phyloP scores from a whole-genome alignment of 2,113 vertebrate species.

The Tyrannus savana region DNA sequence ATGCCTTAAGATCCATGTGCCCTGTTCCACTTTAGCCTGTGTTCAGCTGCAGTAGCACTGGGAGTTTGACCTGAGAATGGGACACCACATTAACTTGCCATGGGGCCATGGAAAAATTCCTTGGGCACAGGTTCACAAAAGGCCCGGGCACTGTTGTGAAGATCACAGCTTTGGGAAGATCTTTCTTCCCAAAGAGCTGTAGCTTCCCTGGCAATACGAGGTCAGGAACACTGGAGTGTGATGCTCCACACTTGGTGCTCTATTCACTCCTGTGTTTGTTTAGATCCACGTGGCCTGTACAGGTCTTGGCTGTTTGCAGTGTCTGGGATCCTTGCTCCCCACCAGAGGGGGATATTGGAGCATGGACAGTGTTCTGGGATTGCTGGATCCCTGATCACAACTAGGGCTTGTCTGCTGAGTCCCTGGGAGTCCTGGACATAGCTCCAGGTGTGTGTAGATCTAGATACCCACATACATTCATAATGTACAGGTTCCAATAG shows the following conservation, averaged over 20 bases:
- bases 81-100: neutral
- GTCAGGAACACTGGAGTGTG: neutral
- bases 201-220: neutral
- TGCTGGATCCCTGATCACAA: neutral
- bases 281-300: neutral
- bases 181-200: neutral
- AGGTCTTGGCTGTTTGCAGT: neutral
- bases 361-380: neutral
- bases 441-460: neutral
- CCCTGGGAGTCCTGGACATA: neutral
- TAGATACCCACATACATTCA: neutral
- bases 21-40: neutral
- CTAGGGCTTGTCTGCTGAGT: neutral
- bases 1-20: neutral
- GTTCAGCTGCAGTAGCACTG: neutral
- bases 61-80: rapidly evolving
- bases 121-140: neutral
- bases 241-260: neutral
- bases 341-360: neutral
- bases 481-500: neutral
- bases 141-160: neutral
- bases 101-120: neutral
- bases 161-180: neutral
- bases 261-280: neutral
- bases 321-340: neutral